Evolutionary conservation across 2,888 invertebrate species (phyloP).

Genomic region (Folsomia manolachei): DNA sequence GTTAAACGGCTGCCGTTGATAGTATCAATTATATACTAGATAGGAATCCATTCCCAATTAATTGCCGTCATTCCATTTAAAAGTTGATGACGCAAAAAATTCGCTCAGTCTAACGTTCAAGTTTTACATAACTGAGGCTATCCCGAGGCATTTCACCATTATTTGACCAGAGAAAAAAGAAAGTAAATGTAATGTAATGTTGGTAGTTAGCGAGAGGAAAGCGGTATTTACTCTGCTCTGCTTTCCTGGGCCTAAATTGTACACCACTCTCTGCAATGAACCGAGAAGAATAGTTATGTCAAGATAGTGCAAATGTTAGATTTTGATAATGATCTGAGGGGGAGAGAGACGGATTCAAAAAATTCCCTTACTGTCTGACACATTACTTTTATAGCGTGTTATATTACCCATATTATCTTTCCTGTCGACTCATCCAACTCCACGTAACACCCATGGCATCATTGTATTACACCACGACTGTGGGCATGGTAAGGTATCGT

Average conservation of each 20-base stretch:
- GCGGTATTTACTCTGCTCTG: background rate
- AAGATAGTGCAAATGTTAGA: background rate
- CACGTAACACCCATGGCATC: too few relatives aligned
- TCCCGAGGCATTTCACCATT: background rate
- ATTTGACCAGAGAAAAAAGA: background rate
- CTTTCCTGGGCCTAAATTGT: too few relatives aligned
- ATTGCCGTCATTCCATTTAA: background rate
- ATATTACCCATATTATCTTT: slow-evolving; percentile 18
- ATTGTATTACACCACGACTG: too few relatives aligned
- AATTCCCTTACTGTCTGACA: background rate
- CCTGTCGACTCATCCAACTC: background rate
- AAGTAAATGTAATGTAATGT: background rate
- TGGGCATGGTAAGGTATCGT: background rate
- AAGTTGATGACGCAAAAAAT: background rate
- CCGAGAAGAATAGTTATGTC: background rate
- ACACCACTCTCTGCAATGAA: too few relatives aligned
- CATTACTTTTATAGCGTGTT: slow-evolving; percentile 24
- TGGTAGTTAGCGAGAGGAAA: background rate
- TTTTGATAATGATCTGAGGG: background rate
- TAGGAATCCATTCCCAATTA: background rate
- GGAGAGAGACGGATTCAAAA: background rate
- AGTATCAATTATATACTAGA: too few relatives aligned
- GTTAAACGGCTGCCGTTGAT: too few relatives aligned
- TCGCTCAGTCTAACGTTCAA: background rate
- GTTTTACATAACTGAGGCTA: background rate